phyloP scores from a whole-genome alignment of 2,888 invertebrate genomes.

The Drymonia ruficornis region DNA sequence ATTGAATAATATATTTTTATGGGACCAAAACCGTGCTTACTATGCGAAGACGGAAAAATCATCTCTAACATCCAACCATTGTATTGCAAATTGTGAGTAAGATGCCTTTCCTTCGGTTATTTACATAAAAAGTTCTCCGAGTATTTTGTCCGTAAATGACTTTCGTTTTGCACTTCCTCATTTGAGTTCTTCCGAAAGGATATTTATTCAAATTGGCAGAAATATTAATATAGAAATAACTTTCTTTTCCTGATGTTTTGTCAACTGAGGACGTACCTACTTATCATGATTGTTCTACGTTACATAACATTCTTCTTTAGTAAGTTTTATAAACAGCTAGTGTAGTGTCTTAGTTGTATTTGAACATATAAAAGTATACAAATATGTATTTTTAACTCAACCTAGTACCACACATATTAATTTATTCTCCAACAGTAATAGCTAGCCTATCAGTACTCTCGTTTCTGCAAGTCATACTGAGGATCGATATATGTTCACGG shows the following conservation, averaged over 20 bases:
- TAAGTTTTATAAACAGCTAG: no score
- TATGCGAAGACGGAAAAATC: constrained; percentile 80
- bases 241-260: constrained; percentile 5
- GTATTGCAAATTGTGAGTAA: constrained; percentile 82
- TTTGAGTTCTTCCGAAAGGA: constrained; percentile 40
- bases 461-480: constrained; percentile 33
- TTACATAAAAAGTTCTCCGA: constrained; percentile 74
- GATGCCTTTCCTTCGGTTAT: constrained; percentile 73
- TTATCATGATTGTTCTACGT: no score
- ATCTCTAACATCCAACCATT: constrained; percentile 78
- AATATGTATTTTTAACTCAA: no score
- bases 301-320: no score
- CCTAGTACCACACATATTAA: no score
- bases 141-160: constrained; percentile 74
- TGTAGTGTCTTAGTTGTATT: no score
- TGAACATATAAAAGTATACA: no score
- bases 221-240: constrained; percentile 18
- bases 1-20: constrained; percentile 83
- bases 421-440: not conserved
- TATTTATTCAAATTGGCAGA: constrained; percentile 34
- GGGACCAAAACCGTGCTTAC: constrained; percentile 74
- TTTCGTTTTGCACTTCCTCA: constrained; percentile 67
- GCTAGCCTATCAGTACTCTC: not conserved
- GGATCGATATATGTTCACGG: constrained; percentile 14
- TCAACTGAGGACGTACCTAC: no score